These are phyloP conservation scores for Eubasilissa regina DNA, from an alignment of 1,140 invertebrate genomes.

Conservation along the genomic window DNA sequence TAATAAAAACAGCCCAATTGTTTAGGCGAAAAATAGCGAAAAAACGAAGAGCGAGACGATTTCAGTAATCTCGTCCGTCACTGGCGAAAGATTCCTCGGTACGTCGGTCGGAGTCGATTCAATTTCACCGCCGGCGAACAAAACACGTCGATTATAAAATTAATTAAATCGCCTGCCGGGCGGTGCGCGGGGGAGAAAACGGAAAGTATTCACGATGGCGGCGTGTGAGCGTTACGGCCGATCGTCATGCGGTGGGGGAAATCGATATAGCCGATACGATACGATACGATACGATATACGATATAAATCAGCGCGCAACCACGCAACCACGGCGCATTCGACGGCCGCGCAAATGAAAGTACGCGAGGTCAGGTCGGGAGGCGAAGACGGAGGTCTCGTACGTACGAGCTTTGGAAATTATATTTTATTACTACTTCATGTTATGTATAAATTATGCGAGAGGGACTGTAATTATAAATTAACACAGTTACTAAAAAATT, in stretches of 20 bases:
- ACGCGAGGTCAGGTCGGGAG: not conserved
- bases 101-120: constrained; percentile 25
- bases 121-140: constrained; percentile 37
- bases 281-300: not conserved
- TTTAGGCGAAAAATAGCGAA: not conserved
- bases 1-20: too few species aligned
- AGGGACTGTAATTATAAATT: too few species aligned
- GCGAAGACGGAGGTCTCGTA: not conserved
- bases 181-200: not conserved
- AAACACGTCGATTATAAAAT: constrained; percentile 37
- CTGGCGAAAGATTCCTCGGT: not conserved
- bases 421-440: too few species aligned
- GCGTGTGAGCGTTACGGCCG: not conserved
- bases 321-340: too few species aligned
- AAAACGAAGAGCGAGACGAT: not conserved
- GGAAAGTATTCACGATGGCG: constrained; percentile 3
- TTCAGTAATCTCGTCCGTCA: too few species aligned
- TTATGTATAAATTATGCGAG: too few species aligned
- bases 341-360: not conserved
- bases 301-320: not conserved
- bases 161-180: constrained; percentile 19
- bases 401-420: too few species aligned
- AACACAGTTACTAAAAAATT: too few species aligned
- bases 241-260: not conserved
- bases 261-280: not conserved